Conservation (phyloP, 2,113 vertebrate genomes). For the Gymnocephalus cernua region DNA sequence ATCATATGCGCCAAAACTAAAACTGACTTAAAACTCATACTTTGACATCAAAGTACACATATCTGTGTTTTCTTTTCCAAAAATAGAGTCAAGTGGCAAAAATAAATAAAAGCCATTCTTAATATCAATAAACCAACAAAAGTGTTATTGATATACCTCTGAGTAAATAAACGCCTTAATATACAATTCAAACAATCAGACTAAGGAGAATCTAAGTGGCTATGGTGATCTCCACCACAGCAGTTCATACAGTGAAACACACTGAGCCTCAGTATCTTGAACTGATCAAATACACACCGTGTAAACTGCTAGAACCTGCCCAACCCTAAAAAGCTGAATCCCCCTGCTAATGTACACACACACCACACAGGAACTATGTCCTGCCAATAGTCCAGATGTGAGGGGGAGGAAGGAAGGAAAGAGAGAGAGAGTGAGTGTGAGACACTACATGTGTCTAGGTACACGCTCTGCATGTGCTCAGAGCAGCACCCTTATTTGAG, state of each 20-base stretch:
- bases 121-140: not conserved
- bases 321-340: conserved; percentile 62
- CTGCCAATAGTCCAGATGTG: conserved; percentile 82
- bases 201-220: not conserved
- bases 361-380: conserved; percentile 68
- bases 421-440: conserved; percentile 16
- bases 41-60: not conserved
- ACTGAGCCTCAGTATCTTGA: conserved; percentile 21
- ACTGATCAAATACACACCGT: conserved; percentile 50
- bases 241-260: not conserved
- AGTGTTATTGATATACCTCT: not conserved
- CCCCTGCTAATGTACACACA: conserved; percentile 57
- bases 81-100: not conserved
- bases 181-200: not conserved
- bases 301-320: conserved; percentile 46
- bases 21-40: not conserved
- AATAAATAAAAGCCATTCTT: not conserved
- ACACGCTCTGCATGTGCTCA: conserved; percentile 42
- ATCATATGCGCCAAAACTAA: not conserved
- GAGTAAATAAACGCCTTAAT: not conserved
- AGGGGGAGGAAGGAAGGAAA: conserved; percentile 72
- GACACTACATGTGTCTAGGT: conserved; percentile 18
- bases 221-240: not conserved
- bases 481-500: conserved; percentile 62
- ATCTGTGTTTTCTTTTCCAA: not conserved